Base-by-base conservation (phyloP, 2,888 invertebrate species). In the Phengaris alcon region DNA sequence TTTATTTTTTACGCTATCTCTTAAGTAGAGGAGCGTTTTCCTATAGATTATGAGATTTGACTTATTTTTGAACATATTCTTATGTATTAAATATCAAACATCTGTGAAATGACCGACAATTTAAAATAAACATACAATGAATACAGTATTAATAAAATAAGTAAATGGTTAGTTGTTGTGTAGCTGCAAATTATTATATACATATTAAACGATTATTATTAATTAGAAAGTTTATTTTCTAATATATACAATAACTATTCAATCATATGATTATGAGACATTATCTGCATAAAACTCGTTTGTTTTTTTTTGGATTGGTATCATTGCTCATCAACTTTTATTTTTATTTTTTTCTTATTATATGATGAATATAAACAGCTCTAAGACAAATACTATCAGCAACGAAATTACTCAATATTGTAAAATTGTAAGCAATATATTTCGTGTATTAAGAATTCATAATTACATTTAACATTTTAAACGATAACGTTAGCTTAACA, bases 131-230 rank as follows among this genome's bases (percentile, higher is more conserved):
- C 10, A 12, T 64, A 64, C 10, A 64, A 64, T 44, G 35, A 35
- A 12, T 64, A 64, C 44, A 75, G 68, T 74, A 74, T 59, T 76
- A 77, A 74, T 44, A 76, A 75, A 46, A 72, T 78, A 77, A 76
- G 73, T 74, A 48, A 73, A 72, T 78, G 75, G 75, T 75, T 78
- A 77, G 76, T 76, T 77, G 76, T 79, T 78, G 77, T 64, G 70
- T 79, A 78, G 75, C 70, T 75, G 72, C 54, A 75, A 75, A 75
- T 68, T 75, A 74, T 76, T 77, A 48, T 72, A 22, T 22, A 22
- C 73, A 13, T 7, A 12, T 52, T 15, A 22, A 48, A 70, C n/a
- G 35, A 54, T 54, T 72, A 54, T 52, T 52, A 72, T 52, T 72
- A 15, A 54, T 64, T 72, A 72, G 52, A 54, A 52, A 64, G 35